Conservation (phyloP, 2,888 invertebrate species). For the Eustalomyia histrio region DNA sequence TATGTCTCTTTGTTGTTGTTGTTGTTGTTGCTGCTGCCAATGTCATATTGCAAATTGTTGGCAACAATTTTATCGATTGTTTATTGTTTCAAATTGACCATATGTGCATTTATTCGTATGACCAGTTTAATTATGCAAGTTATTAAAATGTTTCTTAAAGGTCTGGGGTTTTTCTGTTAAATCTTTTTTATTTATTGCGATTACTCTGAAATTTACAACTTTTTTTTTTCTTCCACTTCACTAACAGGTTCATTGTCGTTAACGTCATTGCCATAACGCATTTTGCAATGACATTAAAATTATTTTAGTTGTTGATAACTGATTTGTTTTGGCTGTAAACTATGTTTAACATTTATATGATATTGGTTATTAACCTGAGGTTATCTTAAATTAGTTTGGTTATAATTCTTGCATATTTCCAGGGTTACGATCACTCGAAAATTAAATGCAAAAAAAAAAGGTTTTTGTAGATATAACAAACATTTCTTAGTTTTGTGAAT, state of each 20-base stretch:
- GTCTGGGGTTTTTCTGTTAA: not conserved
- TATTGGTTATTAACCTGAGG: not conserved
- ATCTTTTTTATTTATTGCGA: not conserved
- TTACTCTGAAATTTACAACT: not conserved
- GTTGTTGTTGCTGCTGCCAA: slow-evolving; percentile 32
- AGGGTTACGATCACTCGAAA: too few relatives aligned
- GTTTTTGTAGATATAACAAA: too few relatives aligned
- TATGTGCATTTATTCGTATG: slow-evolving; percentile 11
- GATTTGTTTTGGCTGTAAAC: not conserved
- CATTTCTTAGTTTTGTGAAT: too few relatives aligned
- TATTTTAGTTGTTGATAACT: slow-evolving; percentile 46
- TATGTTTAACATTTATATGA: not conserved
- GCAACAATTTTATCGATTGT: slow-evolving; percentile 61
- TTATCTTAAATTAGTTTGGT: too few relatives aligned
- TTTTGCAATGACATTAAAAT: slow-evolving; percentile 31
- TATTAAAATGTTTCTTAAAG: slow-evolving; percentile 1
- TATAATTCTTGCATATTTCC: too few relatives aligned
- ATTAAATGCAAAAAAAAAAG: too few relatives aligned
- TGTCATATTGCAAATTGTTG: slow-evolving; percentile 54
- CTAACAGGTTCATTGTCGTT: slow-evolving; percentile 6
- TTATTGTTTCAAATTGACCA: slow-evolving; percentile 54
- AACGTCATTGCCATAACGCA: not conserved
- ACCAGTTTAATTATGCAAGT: slow-evolving; percentile 18
- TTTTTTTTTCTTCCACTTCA: not conserved
- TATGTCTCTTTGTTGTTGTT: slow-evolving; percentile 58